Evolutionary conservation across 2,888 invertebrate genomes (phyloP).

Genomic region (Phalera bucephala): DNA sequence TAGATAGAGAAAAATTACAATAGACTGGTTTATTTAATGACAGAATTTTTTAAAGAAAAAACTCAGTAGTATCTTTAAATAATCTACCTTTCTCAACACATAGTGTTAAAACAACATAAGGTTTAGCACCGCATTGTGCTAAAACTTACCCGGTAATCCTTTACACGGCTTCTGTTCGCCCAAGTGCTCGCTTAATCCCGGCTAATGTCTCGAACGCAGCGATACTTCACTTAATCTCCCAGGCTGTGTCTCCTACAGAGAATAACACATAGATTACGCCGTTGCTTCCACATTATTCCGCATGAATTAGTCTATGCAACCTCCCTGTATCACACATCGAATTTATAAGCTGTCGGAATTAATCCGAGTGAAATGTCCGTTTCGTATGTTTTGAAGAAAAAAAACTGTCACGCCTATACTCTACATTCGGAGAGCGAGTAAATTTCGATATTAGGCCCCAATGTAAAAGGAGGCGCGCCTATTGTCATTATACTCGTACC

Average conservation of each 20-base stretch:
- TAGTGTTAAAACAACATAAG: constrained; percentile 31
- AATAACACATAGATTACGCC: constrained; percentile 56
- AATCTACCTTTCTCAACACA: too few species aligned
- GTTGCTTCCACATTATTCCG: constrained; percentile 58
- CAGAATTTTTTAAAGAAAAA: too few species aligned
- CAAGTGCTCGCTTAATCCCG: constrained; percentile 28
- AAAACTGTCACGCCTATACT: too few species aligned
- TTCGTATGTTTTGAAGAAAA: too few species aligned
- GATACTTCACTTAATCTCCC: constrained; percentile 56
- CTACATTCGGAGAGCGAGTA: too few species aligned
- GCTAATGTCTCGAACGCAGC: constrained; percentile 39
- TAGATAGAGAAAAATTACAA: too few species aligned
- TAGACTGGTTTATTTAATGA: too few species aligned
- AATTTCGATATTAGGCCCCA: too few species aligned
- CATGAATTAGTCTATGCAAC: constrained; percentile 56
- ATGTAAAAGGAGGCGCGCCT: too few species aligned
- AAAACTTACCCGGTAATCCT: constrained; percentile 25
- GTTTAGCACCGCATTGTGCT: constrained; percentile 22
- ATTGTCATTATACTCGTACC: too few species aligned
- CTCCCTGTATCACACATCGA: constrained; percentile 34
- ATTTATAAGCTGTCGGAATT: constrained; percentile 49
- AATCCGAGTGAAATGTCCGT: constrained; percentile 39
- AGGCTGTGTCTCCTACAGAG: constrained; percentile 45
- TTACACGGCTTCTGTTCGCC: constrained; percentile 31
- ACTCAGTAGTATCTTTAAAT: too few species aligned